Evolutionary conservation across 2,113 vertebrate species (phyloP).

Genomic region (Dasyprocta punctata): DNA sequence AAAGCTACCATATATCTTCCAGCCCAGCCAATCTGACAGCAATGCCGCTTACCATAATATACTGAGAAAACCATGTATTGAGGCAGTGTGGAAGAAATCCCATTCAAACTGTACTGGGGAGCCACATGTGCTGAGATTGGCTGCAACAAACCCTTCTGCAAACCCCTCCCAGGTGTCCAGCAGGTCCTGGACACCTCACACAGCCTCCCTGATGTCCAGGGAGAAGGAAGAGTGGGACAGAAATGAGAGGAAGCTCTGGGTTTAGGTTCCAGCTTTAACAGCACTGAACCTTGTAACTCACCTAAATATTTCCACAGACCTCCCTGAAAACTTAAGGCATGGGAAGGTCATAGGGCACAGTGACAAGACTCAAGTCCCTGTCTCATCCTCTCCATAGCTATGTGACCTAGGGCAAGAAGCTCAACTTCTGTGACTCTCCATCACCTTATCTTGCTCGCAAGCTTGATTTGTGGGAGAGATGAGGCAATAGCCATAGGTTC

Average conservation of each 20-base stretch:
- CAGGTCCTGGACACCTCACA: not conserved
- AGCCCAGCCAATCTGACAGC: rapidly evolving
- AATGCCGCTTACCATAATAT: not conserved
- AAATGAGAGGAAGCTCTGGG: not conserved
- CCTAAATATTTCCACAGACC: not conserved
- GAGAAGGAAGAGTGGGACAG: not conserved
- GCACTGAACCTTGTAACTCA: not conserved
- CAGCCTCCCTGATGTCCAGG: not conserved
- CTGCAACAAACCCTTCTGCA: not conserved
- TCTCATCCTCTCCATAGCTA: not conserved
- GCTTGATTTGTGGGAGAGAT: not conserved
- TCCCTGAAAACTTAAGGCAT: not conserved
- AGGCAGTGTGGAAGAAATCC: not conserved
- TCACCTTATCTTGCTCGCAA: not conserved
- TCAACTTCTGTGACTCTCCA: not conserved
- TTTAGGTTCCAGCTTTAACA: not conserved
- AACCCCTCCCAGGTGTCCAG: not conserved
- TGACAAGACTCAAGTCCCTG: not conserved
- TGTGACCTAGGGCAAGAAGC: not conserved
- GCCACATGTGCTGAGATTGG: not conserved
- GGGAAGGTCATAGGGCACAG: no score
- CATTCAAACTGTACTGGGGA: not conserved
- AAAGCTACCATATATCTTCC: not conserved
- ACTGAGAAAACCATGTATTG: not conserved
- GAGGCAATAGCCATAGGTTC: not conserved